Conservation (phyloP, 2,888 invertebrate genomes). For the Dichetophora obliterata region DNA sequence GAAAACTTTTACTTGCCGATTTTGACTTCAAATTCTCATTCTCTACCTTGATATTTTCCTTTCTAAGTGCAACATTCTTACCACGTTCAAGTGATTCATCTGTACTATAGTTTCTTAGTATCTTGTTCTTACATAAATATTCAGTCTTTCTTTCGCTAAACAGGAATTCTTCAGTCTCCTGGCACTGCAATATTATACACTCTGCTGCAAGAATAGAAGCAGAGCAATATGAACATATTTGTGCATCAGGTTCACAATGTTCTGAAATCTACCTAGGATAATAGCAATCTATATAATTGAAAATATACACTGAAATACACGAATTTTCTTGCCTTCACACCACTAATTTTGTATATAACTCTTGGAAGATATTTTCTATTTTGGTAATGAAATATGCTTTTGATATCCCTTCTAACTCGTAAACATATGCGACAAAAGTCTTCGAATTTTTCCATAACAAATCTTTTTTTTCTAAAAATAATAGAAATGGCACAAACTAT, state of each 20-base stretch:
- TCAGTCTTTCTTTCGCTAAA: background rate
- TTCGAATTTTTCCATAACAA: background rate
- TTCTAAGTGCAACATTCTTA: background rate
- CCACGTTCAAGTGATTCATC: background rate
- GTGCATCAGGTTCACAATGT: conserved; percentile 29
- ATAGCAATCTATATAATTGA: background rate
- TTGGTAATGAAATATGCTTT: background rate
- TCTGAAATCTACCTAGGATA: conserved; percentile 9
- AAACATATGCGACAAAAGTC: conserved; percentile 36
- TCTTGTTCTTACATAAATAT: background rate
- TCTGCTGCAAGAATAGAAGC: conserved; percentile 37
- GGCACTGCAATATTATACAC: conserved; percentile 38
- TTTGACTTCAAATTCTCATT: background rate
- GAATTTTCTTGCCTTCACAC: conserved; percentile 34
- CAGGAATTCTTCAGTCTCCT: conserved; percentile 40
- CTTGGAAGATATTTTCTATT: conserved; percentile 33
- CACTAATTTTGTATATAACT: conserved; percentile 42
- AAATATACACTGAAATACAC: background rate
- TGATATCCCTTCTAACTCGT: background rate
- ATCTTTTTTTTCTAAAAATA: background rate
- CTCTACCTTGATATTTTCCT: background rate
- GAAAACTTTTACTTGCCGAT: background rate
- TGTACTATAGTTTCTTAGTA: background rate
- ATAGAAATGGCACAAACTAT: no score
- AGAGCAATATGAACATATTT: conserved; percentile 37